These are phyloP conservation scores for Lepeophtheirus nordmannii DNA, from an alignment of 2,888 invertebrate genomes.

Conservation along the genomic window DNA sequence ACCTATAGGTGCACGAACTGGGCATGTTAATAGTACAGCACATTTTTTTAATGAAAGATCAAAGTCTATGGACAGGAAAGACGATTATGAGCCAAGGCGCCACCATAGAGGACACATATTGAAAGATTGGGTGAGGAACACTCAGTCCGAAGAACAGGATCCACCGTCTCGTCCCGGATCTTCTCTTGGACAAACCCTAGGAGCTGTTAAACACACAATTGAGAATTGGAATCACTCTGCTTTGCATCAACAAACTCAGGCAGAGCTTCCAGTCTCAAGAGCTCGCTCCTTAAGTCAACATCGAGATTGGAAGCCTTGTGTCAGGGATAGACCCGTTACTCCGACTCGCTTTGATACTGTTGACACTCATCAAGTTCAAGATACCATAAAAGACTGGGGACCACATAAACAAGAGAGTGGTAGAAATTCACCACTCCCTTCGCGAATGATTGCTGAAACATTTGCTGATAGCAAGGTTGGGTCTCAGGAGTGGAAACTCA, in stretches of 20 bases:
- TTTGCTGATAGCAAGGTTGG: not conserved
- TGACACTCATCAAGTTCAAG: not conserved
- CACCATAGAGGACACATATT: not conserved
- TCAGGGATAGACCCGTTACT: not conserved
- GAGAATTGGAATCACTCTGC: not conserved
- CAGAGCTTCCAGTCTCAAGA: not conserved
- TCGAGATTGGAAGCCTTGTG: not conserved
- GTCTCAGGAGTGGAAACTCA: not conserved
- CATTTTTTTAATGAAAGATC: not conserved
- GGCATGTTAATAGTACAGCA: not conserved
- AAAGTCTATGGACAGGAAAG: not conserved
- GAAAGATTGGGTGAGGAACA: not conserved
- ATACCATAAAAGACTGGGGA: not conserved
- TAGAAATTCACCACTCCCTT: not conserved
- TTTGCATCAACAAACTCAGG: not conserved
- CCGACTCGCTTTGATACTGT: not conserved
- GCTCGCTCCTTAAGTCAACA: not conserved
- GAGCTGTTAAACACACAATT: not conserved
- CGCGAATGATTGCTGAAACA: not conserved
- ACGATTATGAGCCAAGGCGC: not conserved
- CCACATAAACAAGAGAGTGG: not conserved
- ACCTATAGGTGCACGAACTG: not conserved
- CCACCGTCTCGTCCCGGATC: not conserved
- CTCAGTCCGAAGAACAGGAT: not conserved
- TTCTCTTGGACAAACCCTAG: not conserved